Base-by-base conservation (phyloP, 2,113 vertebrate genomes). In the Poeciliopsis turrubarensis region DNA sequence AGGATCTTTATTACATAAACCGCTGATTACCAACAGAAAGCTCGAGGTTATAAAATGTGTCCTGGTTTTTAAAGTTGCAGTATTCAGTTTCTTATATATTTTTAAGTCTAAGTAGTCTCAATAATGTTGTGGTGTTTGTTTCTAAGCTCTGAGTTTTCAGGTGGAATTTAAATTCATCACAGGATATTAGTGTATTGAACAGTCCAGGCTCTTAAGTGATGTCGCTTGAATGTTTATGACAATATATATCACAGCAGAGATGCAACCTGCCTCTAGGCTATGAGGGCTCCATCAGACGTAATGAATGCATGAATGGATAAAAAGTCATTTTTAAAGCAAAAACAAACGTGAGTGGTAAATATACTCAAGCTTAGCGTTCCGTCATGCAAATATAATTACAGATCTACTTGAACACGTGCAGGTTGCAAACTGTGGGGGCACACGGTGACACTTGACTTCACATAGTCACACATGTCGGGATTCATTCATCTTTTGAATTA, bases 401-500 rank as follows among this genome's bases (percentile, higher is more conserved):
- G 51, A 57, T 10, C 25, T 57, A 57, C 22, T 57, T 57, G 17
- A 57, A 9, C 5, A 57, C 10, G 51, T 11, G 8, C 51, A 57
- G 51, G 51, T n/a, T 57, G 8, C 51, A 57, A 25, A 57, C 51
- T 57, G 19, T 57, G 47, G 17, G 51, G 51, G 51, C 22, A n/a
- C 37, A 41, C 44, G 25, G 15, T 25, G 12, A 32, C 63, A 31
- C 19, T 65, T 34, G 9, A 25, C 15, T 34, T 32, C 4, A 17
- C 30, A 25, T 34, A 11, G 11, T 22, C 63, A 32, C 27, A 32
- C 30, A 17, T 63, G 17, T 32, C 10, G 11, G 63, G 29, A 77
- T 19, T 5, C 44, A 47, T 19, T 15, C 57, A 84, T 31, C 68
- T 51, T 76, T 60, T 63, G 22, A 62, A 7, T 64, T 22, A 79